Base-by-base conservation (phyloP, 2,888 invertebrate genomes). In the Tetropium fuscum region DNA sequence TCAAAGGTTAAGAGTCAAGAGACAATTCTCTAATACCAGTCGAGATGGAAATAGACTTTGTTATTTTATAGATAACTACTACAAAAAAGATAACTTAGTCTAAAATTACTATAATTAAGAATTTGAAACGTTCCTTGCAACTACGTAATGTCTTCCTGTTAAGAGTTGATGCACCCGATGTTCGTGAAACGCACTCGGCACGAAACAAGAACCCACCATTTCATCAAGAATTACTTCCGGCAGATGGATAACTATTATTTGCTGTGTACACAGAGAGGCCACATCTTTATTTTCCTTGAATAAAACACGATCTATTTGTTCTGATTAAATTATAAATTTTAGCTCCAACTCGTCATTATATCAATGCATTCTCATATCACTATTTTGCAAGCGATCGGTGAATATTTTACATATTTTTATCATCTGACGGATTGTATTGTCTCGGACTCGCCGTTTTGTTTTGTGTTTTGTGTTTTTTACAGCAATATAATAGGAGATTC, bases 181-280 rank as follows among this genome's bases (percentile, higher is more conserved):
- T n/a, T n/a, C n/a, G n/a, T n/a, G n/a, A n/a, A 34, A 38, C 40
- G 18, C 49, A 20, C 11, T 27, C 38, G 49, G 38, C 49, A 51
- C 40, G 49, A 51, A 25, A 27, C 15, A 16, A 11, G 8, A n/a
- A n/a, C n/a, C n/a, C n/a, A n/a, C n/a, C 40, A 27, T 51, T 51
- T 51, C 49, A 27, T 51, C 27, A 51, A 51, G 40, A 40, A 15
- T 2, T 22, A 51, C 49, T 51, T 51, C 49, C 49, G 49, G 40
- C 49, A 51, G 40, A 7, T 34, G 27, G 40, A 19, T 51, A 51
- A 51, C n/a, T n/a, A n/a, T 40, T 51, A 40, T 38, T n/a, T 18
- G 40, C 18, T 27, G 27, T 40, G 13, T 2, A 11, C 13, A 27
- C 22, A 22, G 40, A 16, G 10, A 16, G 27, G 27, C 25, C 40